These are phyloP conservation scores for Mico argentatus DNA, from an alignment of 2,797 vertebrate species.

Conservation along the genomic window DNA sequence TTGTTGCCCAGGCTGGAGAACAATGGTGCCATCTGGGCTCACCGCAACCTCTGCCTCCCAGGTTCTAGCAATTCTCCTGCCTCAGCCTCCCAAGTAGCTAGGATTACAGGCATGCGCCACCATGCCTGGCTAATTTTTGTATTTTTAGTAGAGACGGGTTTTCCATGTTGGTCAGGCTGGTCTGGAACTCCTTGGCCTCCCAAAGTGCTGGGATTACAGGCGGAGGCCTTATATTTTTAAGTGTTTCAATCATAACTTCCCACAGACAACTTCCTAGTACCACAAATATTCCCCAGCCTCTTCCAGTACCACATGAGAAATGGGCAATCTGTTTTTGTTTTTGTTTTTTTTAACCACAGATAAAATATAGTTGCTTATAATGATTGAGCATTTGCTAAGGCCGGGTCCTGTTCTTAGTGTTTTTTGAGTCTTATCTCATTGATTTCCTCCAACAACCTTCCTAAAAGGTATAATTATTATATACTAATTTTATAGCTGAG, in stretches of 20 bases:
- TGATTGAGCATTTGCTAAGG: constrained; percentile 12
- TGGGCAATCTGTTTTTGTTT: neutral
- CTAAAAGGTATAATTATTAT: neutral
- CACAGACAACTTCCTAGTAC: constrained; percentile 4
- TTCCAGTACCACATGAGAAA: constrained; percentile 8
- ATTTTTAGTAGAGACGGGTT: neutral
- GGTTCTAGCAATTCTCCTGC: neutral
- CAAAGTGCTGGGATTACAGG: neutral
- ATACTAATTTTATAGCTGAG: constrained; percentile 24
- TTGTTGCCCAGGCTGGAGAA: neutral
- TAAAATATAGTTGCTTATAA: constrained; percentile 29
- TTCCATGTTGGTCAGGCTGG: neutral
- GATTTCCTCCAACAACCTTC: neutral
- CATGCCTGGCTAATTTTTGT: neutral
- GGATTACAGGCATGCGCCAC: neutral
- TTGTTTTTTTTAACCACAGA: neutral
- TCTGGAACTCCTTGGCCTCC: neutral
- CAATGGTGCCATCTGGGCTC: neutral
- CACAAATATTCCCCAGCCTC: neutral
- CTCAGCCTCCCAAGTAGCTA: neutral
- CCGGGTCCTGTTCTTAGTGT: neutral
- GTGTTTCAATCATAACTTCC: constrained; percentile 22
- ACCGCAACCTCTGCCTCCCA: neutral
- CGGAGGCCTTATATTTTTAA: constrained; percentile 21
- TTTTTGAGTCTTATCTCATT: constrained; percentile 24